Percentiles rank a stretch among this genome's conserved stretches.
These are phyloP conservation scores for Colaptes auratus DNA, from an alignment of 2,113 vertebrate genomes.

Conservation along the genomic window DNA sequence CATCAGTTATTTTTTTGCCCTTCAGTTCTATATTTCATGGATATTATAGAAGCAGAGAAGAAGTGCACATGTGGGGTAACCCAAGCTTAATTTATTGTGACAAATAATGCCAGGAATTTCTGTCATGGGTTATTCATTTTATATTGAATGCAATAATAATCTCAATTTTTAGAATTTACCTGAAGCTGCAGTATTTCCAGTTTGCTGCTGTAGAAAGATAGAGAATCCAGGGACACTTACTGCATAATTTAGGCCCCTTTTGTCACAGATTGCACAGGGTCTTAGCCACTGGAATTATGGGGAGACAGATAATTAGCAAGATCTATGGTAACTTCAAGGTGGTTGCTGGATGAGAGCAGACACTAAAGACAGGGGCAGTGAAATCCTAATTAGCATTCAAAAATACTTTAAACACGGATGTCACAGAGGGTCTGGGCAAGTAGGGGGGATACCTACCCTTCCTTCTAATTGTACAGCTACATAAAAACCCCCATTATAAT, in stretches of 20 bases:
- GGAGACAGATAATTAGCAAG: slow-evolving; percentile 50
- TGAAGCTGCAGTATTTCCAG: slow-evolving; percentile 30
- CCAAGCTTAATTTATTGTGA: slow-evolving; percentile 15
- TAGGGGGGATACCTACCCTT: background rate
- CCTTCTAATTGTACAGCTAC: background rate
- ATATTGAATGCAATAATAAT: slow-evolving; percentile 20
- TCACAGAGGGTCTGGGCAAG: background rate
- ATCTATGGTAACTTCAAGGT: slow-evolving; percentile 45
- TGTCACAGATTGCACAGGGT: slow-evolving; percentile 6
- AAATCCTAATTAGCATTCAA: slow-evolving; percentile 40
- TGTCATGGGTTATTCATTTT: slow-evolving; percentile 44
- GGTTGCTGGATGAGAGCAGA: slow-evolving; percentile 9
- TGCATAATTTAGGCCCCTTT: slow-evolving; percentile 30
- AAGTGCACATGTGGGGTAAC: background rate
- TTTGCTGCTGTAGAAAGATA: background rate
- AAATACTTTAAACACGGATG: slow-evolving; percentile 11
- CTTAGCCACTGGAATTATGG: slow-evolving; percentile 20
- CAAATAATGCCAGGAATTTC: slow-evolving; percentile 18
- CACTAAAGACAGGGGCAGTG: background rate
- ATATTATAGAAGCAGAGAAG: background rate
- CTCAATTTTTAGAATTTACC: slow-evolving; percentile 13
- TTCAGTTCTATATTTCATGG: background rate
- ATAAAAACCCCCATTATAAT: slow-evolving; percentile 34
- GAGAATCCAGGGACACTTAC: background rate
- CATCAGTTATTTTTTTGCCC: background rate